Conservation (phyloP, 1,140 invertebrate species). For the Penaeus indicus region DNA sequence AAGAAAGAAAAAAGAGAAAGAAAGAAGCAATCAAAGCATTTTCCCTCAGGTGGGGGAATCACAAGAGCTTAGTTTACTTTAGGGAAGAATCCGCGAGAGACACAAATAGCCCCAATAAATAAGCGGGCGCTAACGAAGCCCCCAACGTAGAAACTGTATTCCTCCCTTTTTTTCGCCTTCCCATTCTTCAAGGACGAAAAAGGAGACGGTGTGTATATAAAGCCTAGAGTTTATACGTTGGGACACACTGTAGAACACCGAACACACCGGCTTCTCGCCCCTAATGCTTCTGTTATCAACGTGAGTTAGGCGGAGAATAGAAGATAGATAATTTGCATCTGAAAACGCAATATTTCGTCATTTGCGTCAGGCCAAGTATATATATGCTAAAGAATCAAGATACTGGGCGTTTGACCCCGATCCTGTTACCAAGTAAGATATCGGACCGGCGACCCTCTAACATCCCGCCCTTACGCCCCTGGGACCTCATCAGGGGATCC, state of each 20-base stretch:
- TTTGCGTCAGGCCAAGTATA: conserved; percentile 54
- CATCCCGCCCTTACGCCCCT: neutral
- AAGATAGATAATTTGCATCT: conserved; percentile 51
- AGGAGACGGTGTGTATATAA: conserved; percentile 51
- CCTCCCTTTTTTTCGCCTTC: conserved; percentile 2
- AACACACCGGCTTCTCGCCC: neutral
- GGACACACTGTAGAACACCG: conserved; percentile 4
- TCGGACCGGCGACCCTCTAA: neutral
- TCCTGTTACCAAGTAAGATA: conserved; percentile 39
- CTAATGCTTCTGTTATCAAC: conserved; percentile 42
- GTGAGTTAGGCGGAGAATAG: conserved; percentile 25
- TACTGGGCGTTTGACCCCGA: conserved; percentile 51
- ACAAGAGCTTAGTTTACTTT: too few species aligned
- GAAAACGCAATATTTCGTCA: conserved; percentile 61
- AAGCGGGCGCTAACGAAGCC: conserved; percentile 33
- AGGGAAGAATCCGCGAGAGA: neutral
- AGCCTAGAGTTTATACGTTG: conserved; percentile 53
- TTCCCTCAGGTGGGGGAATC: too few species aligned
- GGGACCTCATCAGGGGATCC: too few species aligned
- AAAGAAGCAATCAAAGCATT: too few species aligned
- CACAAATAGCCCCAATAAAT: conserved; percentile 8
- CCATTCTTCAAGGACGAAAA: conserved; percentile 46
- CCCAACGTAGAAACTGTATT: neutral
- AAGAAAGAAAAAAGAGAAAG: too few species aligned
- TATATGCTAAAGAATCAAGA: conserved; percentile 44